Percentiles rank a stretch among this genome's conserved stretches.
Conservation (phyloP, 2,113 vertebrate genomes). For the Excalfactoria chinensis region DNA sequence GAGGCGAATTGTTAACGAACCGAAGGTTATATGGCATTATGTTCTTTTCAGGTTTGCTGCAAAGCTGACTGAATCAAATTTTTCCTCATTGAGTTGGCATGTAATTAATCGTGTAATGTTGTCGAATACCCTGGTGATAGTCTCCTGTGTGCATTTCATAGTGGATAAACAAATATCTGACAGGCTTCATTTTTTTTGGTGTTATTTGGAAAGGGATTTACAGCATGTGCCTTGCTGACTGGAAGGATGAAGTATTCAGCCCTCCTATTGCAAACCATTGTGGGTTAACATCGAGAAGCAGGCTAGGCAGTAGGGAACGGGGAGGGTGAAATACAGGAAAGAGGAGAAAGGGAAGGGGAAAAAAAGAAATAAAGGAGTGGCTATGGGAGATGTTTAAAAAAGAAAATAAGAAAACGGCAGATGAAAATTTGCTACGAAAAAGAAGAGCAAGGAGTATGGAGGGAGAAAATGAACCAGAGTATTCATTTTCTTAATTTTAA, state of each 20-base stretch:
- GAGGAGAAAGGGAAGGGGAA: background rate
- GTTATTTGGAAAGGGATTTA: conserved; percentile 12
- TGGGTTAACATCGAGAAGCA: background rate
- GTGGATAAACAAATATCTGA: conserved; percentile 33
- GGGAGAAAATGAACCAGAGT: background rate
- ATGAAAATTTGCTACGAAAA: background rate
- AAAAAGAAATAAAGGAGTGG: background rate
- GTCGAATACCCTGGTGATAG: conserved; percentile 42
- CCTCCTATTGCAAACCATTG: background rate
- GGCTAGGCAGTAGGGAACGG: background rate
- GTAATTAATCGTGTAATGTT: conserved; percentile 5
- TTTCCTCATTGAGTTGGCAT: conserved; percentile 26
- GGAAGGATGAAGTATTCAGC: background rate
- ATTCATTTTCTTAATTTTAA: background rate
- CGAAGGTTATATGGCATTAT: background rate
- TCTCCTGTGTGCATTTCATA: conserved; percentile 20
- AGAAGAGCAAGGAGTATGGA: background rate
- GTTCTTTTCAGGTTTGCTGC: conserved; percentile 27
- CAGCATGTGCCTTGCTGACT: background rate
- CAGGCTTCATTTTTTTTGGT: background rate
- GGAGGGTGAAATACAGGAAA: background rate
- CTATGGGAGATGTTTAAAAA: background rate
- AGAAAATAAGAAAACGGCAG: background rate
- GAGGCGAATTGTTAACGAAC: conserved; percentile 7
- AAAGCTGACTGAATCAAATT: conserved; percentile 35